Evolutionary conservation across 1,140 invertebrate species (phyloP).

Genomic region (Sogatella furcifera): DNA sequence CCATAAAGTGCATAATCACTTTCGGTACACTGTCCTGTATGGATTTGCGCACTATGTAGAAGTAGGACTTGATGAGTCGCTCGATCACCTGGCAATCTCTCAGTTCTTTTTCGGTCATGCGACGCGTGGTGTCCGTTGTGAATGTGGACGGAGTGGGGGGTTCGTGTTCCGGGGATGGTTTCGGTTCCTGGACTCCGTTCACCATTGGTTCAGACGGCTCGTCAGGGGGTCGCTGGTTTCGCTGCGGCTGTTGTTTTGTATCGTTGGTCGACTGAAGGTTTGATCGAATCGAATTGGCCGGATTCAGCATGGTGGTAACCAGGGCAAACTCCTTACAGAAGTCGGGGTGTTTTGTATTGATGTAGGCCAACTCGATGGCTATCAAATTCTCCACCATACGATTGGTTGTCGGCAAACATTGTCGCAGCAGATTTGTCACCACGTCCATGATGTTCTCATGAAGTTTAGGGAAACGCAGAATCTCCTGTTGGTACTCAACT

Average conservation of each 20-base stretch:
- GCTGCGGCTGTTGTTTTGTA: not conserved
- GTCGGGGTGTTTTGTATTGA: constrained; percentile 64
- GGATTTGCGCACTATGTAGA: constrained; percentile 95
- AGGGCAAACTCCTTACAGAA: not conserved
- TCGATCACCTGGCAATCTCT: constrained; percentile 96
- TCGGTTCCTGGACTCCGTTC: not conserved
- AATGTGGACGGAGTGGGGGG: not conserved
- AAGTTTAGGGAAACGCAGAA: constrained; percentile 56
- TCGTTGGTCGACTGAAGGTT: not conserved
- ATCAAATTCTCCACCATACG: constrained; percentile 54
- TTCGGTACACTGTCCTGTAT: constrained; percentile 98
- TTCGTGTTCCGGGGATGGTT: not conserved
- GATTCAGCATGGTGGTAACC: not conserved
- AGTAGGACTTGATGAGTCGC: constrained; percentile 93
- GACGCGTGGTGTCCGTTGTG: not conserved
- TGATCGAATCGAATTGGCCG: not conserved
- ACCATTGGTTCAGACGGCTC: too few species aligned
- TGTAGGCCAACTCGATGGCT: constrained; percentile 54
- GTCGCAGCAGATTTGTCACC: constrained; percentile 46
- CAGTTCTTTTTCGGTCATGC: constrained; percentile 48
- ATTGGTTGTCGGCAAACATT: constrained; percentile 49
- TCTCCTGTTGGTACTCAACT: constrained; percentile 52
- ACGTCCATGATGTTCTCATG: constrained; percentile 59
- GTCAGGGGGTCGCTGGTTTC: too few species aligned
- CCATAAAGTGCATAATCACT: constrained; percentile 98